phyloP scores from a whole-genome alignment of 2,888 invertebrate species.

The Tenthredo amoena region DNA sequence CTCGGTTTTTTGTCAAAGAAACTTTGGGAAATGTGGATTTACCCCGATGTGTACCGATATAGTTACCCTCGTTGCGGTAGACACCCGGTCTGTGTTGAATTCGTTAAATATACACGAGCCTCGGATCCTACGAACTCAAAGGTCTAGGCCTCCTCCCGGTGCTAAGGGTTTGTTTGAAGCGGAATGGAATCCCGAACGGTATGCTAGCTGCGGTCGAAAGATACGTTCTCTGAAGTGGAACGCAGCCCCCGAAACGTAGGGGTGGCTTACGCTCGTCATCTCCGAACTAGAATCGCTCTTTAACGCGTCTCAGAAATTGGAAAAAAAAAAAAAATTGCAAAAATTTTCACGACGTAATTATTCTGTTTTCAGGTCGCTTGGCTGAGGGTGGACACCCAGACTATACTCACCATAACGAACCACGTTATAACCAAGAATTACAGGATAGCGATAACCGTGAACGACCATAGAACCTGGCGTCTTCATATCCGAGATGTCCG shows the following conservation, averaged over 20 bases:
- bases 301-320: no score
- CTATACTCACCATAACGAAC: slow-evolving; percentile 92
- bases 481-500: slow-evolving; percentile 90
- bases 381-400: slow-evolving; percentile 94
- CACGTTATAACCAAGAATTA: slow-evolving; percentile 96
- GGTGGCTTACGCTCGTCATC: neutral
- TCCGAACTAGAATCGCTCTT: neutral
- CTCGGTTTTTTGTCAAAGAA: no score
- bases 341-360: neutral
- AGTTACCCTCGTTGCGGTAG: neutral
- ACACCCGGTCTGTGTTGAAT: neutral
- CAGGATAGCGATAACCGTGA: slow-evolving; percentile 89
- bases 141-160: neutral
- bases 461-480: slow-evolving; percentile 90
- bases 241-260: neutral
- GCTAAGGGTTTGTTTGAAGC: slow-evolving; percentile 20
- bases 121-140: neutral
- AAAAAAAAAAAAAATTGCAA: no score
- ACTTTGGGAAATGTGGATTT: no score
- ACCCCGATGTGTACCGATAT: neutral
- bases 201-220: slow-evolving; percentile 23
- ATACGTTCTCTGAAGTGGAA: neutral
- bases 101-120: slow-evolving; percentile 3
- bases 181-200: slow-evolving; percentile 12
- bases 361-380: slow-evolving; percentile 87